Conservation (phyloP, 2,888 invertebrate species). For the Drosophila antonietae region DNA sequence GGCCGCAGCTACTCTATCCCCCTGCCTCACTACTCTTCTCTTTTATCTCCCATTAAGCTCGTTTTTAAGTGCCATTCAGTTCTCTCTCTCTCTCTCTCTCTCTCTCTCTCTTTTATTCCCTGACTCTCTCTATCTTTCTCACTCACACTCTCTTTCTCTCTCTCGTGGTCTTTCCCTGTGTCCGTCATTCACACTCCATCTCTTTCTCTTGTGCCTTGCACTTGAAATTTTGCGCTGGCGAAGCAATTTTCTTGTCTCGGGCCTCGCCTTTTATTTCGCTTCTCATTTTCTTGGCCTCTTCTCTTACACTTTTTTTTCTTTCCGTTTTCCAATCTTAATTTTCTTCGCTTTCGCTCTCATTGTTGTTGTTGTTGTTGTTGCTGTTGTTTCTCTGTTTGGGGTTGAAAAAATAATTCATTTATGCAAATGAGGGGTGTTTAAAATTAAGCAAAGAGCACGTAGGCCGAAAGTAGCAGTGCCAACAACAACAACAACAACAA, state of each 20-base stretch:
- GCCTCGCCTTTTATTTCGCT: slow-evolving; percentile 57
- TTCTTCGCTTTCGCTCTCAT: slow-evolving; percentile 55
- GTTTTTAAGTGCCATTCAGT: slow-evolving; percentile 72
- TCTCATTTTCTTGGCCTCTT: slow-evolving; percentile 55
- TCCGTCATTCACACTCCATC: slow-evolving; percentile 5
- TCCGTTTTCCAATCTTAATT: slow-evolving; percentile 76
- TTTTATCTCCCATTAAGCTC: slow-evolving; percentile 67
- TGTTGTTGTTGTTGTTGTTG: slow-evolving; percentile 37
- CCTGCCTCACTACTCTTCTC: background rate
- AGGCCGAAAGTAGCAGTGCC: slow-evolving; percentile 71
- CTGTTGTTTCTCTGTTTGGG: slow-evolving; percentile 56
- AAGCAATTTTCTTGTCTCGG: slow-evolving; percentile 61
- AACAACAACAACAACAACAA: slow-evolving; percentile 27
- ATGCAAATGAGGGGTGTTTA: slow-evolving; percentile 82
- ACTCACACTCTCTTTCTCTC: slow-evolving; percentile 7
- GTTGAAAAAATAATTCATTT: slow-evolving; percentile 82
- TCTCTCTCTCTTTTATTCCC: slow-evolving; percentile 3
- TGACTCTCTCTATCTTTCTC: slow-evolving; percentile 4
- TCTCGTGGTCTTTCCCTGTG: slow-evolving; percentile 7
- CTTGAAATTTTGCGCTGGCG: slow-evolving; percentile 74
- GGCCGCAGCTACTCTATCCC: slow-evolving; percentile 31
- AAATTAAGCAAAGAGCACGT: slow-evolving; percentile 79
- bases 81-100: slow-evolving; percentile 17
- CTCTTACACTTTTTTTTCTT: slow-evolving; percentile 28
- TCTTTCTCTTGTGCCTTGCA: slow-evolving; percentile 42